A percentile compares a stretch with the other conserved stretches of the same genome.
phyloP scores from a whole-genome alignment of 1,140 invertebrate genomes.

The Euwallacea fornicatus region DNA sequence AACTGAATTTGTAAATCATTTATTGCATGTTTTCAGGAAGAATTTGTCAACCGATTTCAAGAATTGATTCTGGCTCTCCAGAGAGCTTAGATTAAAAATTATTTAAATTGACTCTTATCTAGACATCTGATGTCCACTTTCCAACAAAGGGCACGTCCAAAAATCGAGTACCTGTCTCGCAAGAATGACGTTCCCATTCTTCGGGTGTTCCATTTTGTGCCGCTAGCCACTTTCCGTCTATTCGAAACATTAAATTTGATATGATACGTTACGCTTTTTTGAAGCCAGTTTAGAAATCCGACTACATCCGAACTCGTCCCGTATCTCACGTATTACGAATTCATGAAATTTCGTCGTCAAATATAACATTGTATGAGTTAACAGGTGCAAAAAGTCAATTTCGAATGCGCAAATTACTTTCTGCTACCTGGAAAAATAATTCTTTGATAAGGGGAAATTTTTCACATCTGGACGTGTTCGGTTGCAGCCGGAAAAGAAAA shows the following conservation, averaged over 20 bases:
- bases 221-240: constrained; percentile 5
- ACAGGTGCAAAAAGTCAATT: too few species aligned
- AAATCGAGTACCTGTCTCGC: constrained; percentile 17
- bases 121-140: background rate
- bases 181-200: constrained; percentile 22
- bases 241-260: constrained; percentile 13
- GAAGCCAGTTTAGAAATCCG: background rate
- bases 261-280: constrained; percentile 16
- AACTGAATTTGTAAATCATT: too few species aligned
- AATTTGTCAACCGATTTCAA: too few species aligned
- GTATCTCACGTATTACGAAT: background rate
- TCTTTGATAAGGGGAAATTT: too few species aligned
- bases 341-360: too few species aligned
- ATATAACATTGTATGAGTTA: too few species aligned
- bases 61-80: too few species aligned
- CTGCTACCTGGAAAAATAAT: too few species aligned
- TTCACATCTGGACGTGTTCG: constrained; percentile 1
- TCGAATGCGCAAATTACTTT: too few species aligned
- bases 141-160: constrained; percentile 13
- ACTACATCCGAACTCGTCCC: constrained; percentile 6
- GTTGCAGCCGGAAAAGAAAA: background rate
- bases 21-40: too few species aligned
- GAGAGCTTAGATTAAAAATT: background rate
- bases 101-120: constrained; percentile 16
- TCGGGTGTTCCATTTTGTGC: constrained; percentile 9